These are phyloP conservation scores for Branchinecta lindahli DNA, from an alignment of 1,140 invertebrate genomes.

Conservation along the genomic window DNA sequence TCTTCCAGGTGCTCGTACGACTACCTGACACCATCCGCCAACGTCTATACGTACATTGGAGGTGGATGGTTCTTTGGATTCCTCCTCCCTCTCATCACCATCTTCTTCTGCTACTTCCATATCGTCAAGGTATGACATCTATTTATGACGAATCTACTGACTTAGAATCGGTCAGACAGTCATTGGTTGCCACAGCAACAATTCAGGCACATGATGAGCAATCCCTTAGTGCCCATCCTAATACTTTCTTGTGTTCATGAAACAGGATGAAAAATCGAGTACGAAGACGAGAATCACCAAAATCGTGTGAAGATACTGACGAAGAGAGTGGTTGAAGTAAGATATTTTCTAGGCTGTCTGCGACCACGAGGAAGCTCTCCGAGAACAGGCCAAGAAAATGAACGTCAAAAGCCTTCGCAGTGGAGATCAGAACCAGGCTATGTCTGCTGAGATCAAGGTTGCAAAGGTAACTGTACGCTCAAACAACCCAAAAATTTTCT, in stretches of 20 bases:
- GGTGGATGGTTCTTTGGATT: slow-evolving; percentile 24
- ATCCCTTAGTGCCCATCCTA: no score
- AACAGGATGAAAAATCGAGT: no score
- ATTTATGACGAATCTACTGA: no score
- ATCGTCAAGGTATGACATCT: slow-evolving; percentile 26
- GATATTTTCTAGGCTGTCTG: slow-evolving; percentile 33
- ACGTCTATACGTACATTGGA: slow-evolving; percentile 39
- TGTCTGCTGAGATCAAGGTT: slow-evolving; percentile 59
- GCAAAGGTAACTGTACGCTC: slow-evolving; percentile 41
- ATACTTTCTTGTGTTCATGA: no score
- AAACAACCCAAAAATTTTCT: no score
- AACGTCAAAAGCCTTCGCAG: slow-evolving; percentile 68
- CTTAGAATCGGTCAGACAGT: no score
- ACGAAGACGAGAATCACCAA: no score
- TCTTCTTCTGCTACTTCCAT: slow-evolving; percentile 31
- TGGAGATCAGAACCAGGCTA: slow-evolving; percentile 39
- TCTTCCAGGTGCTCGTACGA: slow-evolving; percentile 65
- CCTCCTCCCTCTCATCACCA: slow-evolving; percentile 29
- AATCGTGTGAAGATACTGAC: no score
- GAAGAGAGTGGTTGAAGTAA: no score
- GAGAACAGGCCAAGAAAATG: slow-evolving; percentile 66
- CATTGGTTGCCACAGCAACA: no score
- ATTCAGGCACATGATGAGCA: no score
- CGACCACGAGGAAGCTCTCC: slow-evolving; percentile 33
- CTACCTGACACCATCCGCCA: slow-evolving; percentile 49